A percentile compares a stretch with the other conserved stretches of the same genome.
Evolutionary conservation across 2,113 vertebrate species (phyloP).

Genomic region (Apus apus): DNA sequence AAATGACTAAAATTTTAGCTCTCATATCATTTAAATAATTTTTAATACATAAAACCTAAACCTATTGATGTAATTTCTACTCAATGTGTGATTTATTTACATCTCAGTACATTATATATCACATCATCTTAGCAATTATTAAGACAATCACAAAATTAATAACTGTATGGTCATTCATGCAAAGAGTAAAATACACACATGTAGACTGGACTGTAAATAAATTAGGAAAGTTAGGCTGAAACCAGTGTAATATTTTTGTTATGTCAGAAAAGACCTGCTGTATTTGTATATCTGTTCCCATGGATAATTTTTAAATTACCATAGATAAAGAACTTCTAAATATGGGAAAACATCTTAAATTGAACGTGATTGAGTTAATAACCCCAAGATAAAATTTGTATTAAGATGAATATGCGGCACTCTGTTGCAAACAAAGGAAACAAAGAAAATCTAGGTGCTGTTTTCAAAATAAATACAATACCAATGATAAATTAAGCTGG

Average conservation of each 20-base stretch:
- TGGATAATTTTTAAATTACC: neutral
- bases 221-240: neutral
- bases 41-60: neutral
- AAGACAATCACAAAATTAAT: neutral
- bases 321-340: neutral
- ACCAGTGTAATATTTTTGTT: neutral
- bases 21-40: rapidly evolving
- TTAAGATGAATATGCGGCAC: neutral
- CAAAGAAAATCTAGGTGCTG: neutral
- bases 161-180: neutral
- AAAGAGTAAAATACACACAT: neutral
- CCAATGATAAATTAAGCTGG: neutral
- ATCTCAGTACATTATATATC: neutral
- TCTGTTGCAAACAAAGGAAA: neutral
- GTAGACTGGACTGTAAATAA: neutral
- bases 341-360: neutral
- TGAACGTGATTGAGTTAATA: neutral
- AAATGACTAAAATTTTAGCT: neutral
- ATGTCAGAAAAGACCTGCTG: neutral
- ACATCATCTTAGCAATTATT: neutral
- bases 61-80: neutral
- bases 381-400: neutral
- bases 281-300: neutral
- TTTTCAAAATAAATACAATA: neutral
- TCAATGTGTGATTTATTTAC: neutral